Evolutionary conservation across 2,797 vertebrate genomes (phyloP), one percentile per base, ranked within the genome.

Genomic region (Gobio occitaniae): DNA sequence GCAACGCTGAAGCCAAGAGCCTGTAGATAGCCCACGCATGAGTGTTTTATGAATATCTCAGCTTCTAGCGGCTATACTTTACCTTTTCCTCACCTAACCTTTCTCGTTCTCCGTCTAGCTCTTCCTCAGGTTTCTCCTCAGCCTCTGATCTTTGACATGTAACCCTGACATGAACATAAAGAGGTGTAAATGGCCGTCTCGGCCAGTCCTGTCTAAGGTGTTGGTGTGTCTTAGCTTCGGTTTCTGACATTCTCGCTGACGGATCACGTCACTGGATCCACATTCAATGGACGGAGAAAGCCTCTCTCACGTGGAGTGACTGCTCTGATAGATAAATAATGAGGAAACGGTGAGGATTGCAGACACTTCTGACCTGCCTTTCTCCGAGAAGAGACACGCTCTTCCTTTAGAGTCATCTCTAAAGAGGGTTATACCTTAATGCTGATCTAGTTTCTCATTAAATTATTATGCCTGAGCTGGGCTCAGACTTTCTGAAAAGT

Each of bases 271-370:
- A 87, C 72, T 65, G 79, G 83, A 87, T 88, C 86, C 59, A 71
- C 56, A 56, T 84, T 63, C 77, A 78, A 79, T 29, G 4, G 71
- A 74, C 32, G 32, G 76, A 78, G 68, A 88, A 84, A 86, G 75
- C 90, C 90, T 89, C 89, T 90, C 71, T 91, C 69, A 83, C 90
- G 86, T 92, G 90, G 89, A 84, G 89, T 79, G 87, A 90, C 90
- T 90, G 88, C 86, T 82, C 86, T 69, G 47, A 70, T 56, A 21
- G 89, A 94, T 95, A 84, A 95, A 94, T 94, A 93, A 95, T 94
- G 90, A 88, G 95, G 85, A 65, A 83, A 88, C 71, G 47, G 83
- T 88, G 89, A 86, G 90, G 87, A 91, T 91, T 91, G 85, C 79
- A 90, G 87, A 87, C 88, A 84, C 66, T 48, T 85, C 87, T 88